Evolutionary conservation across 2,113 vertebrate genomes (phyloP).

Genomic region (Morone chrysops): DNA sequence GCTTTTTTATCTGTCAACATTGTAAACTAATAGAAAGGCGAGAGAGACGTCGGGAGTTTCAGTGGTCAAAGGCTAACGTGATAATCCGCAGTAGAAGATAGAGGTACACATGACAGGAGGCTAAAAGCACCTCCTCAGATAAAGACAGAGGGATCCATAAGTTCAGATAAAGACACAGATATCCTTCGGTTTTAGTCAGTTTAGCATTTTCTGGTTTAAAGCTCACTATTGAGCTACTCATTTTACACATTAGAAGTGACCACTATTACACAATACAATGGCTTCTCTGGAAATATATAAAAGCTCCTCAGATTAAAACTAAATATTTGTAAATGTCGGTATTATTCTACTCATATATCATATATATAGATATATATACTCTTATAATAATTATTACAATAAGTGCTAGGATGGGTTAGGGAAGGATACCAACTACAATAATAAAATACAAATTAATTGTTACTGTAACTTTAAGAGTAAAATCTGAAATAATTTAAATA

Average conservation of each 20-base stretch:
- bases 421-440: not conserved
- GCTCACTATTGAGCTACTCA: conserved; percentile 8
- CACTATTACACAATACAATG: not conserved
- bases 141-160: conserved; percentile 25
- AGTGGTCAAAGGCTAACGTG: conserved; percentile 57
- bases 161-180: conserved; percentile 32
- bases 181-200: conserved; percentile 30
- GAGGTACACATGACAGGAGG: conserved; percentile 26
- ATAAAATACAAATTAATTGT: too few species aligned
- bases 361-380: too few species aligned
- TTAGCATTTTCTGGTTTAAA: conserved; percentile 40
- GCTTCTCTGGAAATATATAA: not conserved
- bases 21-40: not conserved
- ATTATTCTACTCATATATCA: not conserved
- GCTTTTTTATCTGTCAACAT: not conserved
- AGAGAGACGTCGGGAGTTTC: not conserved
- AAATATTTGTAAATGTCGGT: not conserved
- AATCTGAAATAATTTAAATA: too few species aligned
- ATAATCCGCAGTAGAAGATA: conserved; percentile 34
- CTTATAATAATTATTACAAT: not conserved
- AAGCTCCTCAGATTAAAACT: not conserved
- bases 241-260: not conserved
- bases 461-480: too few species aligned
- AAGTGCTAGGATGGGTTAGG: not conserved
- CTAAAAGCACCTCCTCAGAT: conserved; percentile 34